phyloP scores from a whole-genome alignment of 2,888 invertebrate genomes.

The Pristionchus japonicus region DNA sequence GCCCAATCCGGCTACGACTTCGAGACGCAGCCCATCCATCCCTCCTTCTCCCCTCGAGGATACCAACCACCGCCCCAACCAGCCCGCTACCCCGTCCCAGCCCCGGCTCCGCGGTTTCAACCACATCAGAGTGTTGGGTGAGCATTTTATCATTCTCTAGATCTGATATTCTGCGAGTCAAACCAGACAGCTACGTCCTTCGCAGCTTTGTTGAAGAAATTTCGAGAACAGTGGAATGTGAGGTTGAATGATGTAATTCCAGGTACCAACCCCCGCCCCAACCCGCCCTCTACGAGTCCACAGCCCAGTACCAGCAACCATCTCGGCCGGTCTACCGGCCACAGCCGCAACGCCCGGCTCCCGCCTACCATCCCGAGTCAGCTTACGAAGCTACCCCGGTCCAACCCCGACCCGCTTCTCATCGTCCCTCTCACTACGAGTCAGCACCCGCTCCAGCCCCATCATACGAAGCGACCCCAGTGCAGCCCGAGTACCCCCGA shows the following conservation, averaged over 20 bases:
- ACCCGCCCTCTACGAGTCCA: not conserved
- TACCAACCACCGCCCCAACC: constrained; percentile 43
- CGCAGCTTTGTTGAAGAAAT: too few species aligned
- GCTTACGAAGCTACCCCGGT: not conserved
- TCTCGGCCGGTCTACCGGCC: not conserved
- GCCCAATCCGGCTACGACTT: constrained; percentile 37
- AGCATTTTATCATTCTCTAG: too few species aligned
- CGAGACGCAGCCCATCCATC: constrained; percentile 7
- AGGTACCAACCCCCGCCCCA: constrained; percentile 27
- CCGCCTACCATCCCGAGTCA: not conserved
- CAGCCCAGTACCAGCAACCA: not conserved
- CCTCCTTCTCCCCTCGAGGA: not conserved
- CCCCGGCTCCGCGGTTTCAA: not conserved
- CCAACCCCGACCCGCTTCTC: not conserved
- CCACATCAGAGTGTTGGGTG: not conserved
- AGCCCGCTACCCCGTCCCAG: not conserved
- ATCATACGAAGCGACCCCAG: not conserved
- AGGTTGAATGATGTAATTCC: too few species aligned
- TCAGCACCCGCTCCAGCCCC: not conserved
- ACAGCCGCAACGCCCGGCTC: not conserved
- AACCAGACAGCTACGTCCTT: too few species aligned
- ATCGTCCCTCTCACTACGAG: not conserved
- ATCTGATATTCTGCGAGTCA: too few species aligned
- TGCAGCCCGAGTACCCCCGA: not conserved
- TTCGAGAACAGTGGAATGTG: too few species aligned